Conservation (phyloP, 2,113 vertebrate genomes). For the Litocranius walleri region DNA sequence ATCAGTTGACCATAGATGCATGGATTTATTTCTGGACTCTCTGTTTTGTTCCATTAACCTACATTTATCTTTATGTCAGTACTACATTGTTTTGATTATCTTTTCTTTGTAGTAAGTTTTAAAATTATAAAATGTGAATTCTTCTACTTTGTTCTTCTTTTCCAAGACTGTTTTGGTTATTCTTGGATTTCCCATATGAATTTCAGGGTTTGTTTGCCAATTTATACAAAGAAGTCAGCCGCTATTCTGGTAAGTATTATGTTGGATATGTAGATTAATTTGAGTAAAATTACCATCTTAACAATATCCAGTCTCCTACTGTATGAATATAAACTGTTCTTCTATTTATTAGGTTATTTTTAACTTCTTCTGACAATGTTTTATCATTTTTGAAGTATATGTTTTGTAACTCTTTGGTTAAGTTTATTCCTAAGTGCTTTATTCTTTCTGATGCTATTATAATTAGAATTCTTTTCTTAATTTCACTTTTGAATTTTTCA, state of each 20-base stretch:
- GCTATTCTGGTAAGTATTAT: not conserved
- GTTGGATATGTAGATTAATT: not conserved
- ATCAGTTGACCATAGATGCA: not conserved
- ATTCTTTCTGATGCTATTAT: not conserved
- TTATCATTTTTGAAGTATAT: not conserved
- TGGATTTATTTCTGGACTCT: not conserved
- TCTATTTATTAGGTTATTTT: not conserved
- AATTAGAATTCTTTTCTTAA: slow-evolving; percentile 20
- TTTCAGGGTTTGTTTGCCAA: not conserved
- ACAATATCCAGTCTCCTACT: not conserved
- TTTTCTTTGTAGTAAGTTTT: not conserved
- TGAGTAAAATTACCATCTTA: not conserved
- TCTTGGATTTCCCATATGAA: not conserved
- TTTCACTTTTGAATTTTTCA: slow-evolving; percentile 17
- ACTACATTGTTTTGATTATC: not conserved
- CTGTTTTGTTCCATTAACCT: not conserved
- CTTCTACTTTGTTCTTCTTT: not conserved
- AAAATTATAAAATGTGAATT: slow-evolving; percentile 2
- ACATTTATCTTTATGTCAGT: not conserved
- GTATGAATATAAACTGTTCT: not conserved
- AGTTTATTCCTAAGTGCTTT: slow-evolving; percentile 32
- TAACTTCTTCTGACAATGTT: not conserved
- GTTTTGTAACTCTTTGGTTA: not conserved
- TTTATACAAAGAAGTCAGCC: not conserved
- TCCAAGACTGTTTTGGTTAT: not conserved